Evolutionary conservation across 2,113 vertebrate genomes (phyloP), one percentile per base, ranked within the genome.

Genomic region (Oncorhynchus gorbuscha): DNA sequence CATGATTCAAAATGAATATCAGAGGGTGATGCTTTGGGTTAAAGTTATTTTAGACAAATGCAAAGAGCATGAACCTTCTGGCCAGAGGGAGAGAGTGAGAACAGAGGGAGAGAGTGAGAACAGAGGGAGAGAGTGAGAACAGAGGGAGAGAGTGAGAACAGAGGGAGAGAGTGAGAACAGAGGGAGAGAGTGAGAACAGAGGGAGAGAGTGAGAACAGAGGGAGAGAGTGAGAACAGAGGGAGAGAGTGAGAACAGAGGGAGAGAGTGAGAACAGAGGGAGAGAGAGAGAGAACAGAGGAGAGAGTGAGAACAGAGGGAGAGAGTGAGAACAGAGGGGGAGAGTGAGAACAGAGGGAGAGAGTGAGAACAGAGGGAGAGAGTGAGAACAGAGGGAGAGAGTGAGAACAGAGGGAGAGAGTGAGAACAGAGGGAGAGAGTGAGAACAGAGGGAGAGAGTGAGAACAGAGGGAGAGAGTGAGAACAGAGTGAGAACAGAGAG

Each of bases 271-370:
- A 77, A 84, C 69, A 79, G 58, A 11, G 51, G 66, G 28, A 45
- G 39, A 39, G n/a, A n/a, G n/a, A n/a, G n/a, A n/a, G n/a, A n/a
- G n/a, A n/a, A n/a, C n/a, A n/a, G n/a, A n/a, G n/a, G n/a, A n/a
- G n/a, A n/a, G n/a, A n/a, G 39, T 39, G 39, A 39, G 35, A 35
- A 35, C 35, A 75, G 39, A 45, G 39, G 39, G 39, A 66, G 77
- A 83, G 75, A 75, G 77, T 77, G 74, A 80, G 76, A 77, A 84
- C 69, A 79, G 58, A 11, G 51, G 66, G 28, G n/a, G n/a, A n/a
- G n/a, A n/a, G 39, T 39, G 39, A 39, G 35, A 35, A 35, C 35
- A 75, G 39, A 45, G 39, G 39, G 39, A 66, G 77, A 83, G 75
- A 75, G 77, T 77, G 74, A 80, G 76, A 77, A 84, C 69, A 79